Evolutionary conservation across 2,888 invertebrate genomes (phyloP).

Genomic region (Drosophila atripex): DNA sequence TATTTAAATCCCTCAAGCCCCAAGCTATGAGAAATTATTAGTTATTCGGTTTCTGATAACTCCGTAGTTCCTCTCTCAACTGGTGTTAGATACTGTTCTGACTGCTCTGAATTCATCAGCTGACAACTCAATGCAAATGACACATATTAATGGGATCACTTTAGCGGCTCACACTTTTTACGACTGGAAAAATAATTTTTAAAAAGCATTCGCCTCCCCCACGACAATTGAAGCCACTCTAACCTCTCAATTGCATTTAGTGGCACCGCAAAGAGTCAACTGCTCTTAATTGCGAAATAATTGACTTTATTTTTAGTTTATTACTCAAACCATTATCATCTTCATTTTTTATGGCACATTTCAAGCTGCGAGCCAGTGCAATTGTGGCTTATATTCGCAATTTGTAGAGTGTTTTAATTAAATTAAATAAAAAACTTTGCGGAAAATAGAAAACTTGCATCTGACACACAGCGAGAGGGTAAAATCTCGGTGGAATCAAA

Average conservation of each 20-base stretch:
- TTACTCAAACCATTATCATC: conserved; percentile 22
- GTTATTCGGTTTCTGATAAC: conserved; percentile 25
- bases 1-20: background rate
- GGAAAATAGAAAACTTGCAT: conserved; percentile 68
- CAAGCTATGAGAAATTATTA: conserved; percentile 6
- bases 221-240: conserved; percentile 31
- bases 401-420: conserved; percentile 61
- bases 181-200: conserved; percentile 9
- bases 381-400: conserved; percentile 26
- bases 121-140: conserved; percentile 1
- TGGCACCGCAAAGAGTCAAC: conserved; percentile 33
- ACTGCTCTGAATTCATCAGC: conserved; percentile 1
- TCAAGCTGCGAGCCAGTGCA: conserved; percentile 9
- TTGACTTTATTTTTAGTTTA: conserved; percentile 58
- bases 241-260: conserved; percentile 29
- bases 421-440: conserved; percentile 63
- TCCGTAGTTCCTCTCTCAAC: conserved; percentile 10
- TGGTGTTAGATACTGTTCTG: conserved; percentile 17
- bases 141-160: conserved; percentile 28
- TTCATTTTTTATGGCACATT: conserved; percentile 19
- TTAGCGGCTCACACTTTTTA: conserved; percentile 6
- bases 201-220: conserved; percentile 2
- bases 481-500: conserved; percentile 12
- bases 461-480: conserved; percentile 33
- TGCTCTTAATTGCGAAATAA: conserved; percentile 64